Evolutionary conservation across 1,140 invertebrate genomes (phyloP).

Genomic region (Chironomus striatipennis): DNA sequence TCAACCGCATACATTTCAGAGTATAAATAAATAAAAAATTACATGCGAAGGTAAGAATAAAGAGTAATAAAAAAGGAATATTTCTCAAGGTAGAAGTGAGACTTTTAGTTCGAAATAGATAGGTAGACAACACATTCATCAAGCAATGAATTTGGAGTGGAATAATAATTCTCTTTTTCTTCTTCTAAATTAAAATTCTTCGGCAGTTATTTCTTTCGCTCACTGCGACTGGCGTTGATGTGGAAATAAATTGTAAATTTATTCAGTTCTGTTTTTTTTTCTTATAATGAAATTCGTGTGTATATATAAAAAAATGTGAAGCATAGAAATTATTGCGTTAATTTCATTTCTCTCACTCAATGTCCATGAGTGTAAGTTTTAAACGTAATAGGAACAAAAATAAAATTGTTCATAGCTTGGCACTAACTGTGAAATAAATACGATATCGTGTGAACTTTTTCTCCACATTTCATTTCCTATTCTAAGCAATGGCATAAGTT

Average conservation of each 20-base stretch:
- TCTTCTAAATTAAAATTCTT: not conserved
- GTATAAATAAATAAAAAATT: not conserved
- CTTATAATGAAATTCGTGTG: not conserved
- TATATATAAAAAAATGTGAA: not conserved
- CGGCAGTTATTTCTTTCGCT: conserved; percentile 1
- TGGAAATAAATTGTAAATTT: conserved; percentile 15
- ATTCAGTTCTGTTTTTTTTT: not conserved
- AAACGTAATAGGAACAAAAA: not conserved
- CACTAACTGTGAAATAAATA: conserved; percentile 14
- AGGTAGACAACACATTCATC: not conserved
- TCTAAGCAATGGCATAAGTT: not conserved
- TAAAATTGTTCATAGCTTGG: not conserved
- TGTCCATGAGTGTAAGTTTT: not conserved
- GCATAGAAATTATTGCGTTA: conserved; percentile 2
- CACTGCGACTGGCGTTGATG: conserved; percentile 3
- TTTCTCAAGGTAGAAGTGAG: too few species aligned
- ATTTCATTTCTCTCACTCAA: conserved; percentile 2
- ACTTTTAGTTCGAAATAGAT: too few species aligned
- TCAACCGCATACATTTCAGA: not conserved
- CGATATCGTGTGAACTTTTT: not conserved
- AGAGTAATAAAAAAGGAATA: too few species aligned
- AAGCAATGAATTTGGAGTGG: not conserved
- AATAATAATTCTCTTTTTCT: not conserved
- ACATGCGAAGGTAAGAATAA: not conserved
- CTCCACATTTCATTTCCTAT: not conserved